phyloP scores from a whole-genome alignment of 2,888 invertebrate species.

The Myathropa florea region DNA sequence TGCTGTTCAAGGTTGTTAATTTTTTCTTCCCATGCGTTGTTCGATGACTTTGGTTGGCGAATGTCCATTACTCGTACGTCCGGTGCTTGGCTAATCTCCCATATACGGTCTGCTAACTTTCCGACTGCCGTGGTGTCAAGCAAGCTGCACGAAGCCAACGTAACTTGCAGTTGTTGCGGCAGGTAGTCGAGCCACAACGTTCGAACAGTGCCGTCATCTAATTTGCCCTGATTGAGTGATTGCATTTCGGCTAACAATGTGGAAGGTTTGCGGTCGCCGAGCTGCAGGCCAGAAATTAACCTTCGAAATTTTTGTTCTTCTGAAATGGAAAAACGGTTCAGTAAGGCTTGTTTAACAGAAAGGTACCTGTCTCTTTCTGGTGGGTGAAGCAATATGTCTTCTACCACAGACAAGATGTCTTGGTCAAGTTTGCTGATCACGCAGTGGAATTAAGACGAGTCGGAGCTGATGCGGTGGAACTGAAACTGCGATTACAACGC shows the following conservation, averaged over 20 bases:
- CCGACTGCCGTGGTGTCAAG: neutral
- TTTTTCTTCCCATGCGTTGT: neutral
- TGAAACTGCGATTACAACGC: neutral
- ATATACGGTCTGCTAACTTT: constrained; percentile 6
- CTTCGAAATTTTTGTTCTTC: neutral
- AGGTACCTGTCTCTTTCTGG: neutral
- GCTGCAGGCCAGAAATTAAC: constrained; percentile 2
- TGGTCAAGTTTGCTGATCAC: neutral
- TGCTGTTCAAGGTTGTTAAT: neutral
- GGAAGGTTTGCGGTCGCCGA: constrained; percentile 6
- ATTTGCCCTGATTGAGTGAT: constrained; percentile 11
- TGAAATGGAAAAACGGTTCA: neutral
- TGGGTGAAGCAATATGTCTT: neutral
- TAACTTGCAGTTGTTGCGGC: constrained; percentile 19
- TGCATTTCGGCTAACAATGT: constrained; percentile 10
- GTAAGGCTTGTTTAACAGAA: neutral
- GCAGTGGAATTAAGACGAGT: neutral
- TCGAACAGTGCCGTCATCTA: constrained; percentile 5
- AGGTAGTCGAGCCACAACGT: constrained; percentile 11
- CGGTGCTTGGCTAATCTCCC: constrained; percentile 5
- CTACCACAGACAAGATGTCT: neutral
- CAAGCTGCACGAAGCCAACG: neutral
- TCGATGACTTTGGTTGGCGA: neutral
- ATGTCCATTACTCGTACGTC: neutral
- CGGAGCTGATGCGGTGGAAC: neutral